These are phyloP conservation scores for Morone chrysops DNA, from an alignment of 2,113 vertebrate species.

Conservation along the genomic window DNA sequence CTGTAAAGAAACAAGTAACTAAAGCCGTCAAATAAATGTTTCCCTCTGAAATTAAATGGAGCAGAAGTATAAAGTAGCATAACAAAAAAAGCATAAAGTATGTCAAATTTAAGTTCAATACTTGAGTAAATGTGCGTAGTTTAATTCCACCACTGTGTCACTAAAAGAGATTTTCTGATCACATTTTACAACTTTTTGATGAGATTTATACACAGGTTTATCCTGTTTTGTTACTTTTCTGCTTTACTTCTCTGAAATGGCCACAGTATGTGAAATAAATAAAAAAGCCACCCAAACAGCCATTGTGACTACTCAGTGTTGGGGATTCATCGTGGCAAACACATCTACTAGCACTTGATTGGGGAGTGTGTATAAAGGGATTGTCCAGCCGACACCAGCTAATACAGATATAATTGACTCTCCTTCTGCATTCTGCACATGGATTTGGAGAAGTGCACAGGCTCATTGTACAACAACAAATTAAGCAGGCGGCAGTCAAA, in stretches of 20 bases:
- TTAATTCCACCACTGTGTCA: not conserved
- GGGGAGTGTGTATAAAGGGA: slow-evolving; percentile 81
- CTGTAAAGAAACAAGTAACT: not conserved
- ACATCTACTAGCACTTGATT: slow-evolving; percentile 77
- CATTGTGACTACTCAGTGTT: slow-evolving; percentile 42
- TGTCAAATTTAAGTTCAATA: not conserved
- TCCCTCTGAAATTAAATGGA: not conserved
- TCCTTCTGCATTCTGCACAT: slow-evolving; percentile 85
- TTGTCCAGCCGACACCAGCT: slow-evolving; percentile 82
- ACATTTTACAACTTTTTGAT: not conserved
- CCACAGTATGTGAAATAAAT: slow-evolving; percentile 50
- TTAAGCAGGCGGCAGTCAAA: slow-evolving; percentile 82
- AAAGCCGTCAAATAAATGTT: not conserved
- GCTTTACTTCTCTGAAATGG: not conserved
- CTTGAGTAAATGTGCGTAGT: not conserved
- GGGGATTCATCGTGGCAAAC: slow-evolving; percentile 67
- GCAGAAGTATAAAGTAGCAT: not conserved
- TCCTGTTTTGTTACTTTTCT: not conserved
- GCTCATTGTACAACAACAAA: slow-evolving; percentile 86
- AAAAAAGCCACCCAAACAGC: slow-evolving; percentile 48
- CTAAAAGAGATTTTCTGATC: not conserved
- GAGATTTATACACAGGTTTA: not conserved
- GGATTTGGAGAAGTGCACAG: slow-evolving; percentile 80
- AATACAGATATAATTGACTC: slow-evolving; percentile 90
- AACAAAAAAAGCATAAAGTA: not conserved